These are phyloP conservation scores for Byasa hedistus DNA, from an alignment of 2,888 invertebrate species.

Conservation along the genomic window DNA sequence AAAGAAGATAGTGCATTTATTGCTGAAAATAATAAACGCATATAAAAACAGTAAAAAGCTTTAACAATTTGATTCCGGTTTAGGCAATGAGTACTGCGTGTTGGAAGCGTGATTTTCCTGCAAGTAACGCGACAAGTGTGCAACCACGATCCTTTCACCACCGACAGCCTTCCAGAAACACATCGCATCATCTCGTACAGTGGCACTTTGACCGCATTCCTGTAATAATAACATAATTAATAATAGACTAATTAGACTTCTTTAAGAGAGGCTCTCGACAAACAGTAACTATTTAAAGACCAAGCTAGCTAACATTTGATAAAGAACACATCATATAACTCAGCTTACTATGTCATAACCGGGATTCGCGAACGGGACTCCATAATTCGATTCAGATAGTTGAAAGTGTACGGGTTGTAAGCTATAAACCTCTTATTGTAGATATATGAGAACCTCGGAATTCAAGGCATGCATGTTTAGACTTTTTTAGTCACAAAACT, in stretches of 20 bases:
- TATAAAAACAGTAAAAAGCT: neutral
- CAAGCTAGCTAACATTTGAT: too few species aligned
- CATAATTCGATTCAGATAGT: too few species aligned
- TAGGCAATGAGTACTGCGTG: slow-evolving; percentile 56
- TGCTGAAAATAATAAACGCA: neutral
- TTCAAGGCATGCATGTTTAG: too few species aligned
- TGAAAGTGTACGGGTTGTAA: too few species aligned
- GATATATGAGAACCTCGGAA: too few species aligned
- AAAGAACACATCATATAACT: too few species aligned
- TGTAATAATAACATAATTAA: slow-evolving; percentile 32
- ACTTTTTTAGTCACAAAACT: too few species aligned
- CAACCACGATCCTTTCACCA: slow-evolving; percentile 54
- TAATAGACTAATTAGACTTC: neutral
- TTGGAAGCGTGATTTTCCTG: slow-evolving; percentile 49
- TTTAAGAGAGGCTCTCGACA: too few species aligned
- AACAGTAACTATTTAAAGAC: too few species aligned
- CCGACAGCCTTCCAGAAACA: slow-evolving; percentile 53
- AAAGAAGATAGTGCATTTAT: neutral
- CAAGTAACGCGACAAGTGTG: slow-evolving; percentile 53
- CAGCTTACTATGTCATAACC: too few species aligned
- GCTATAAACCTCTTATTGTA: too few species aligned
- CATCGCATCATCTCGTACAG: slow-evolving; percentile 43
- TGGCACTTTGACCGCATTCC: slow-evolving; percentile 63
- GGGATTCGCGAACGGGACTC: too few species aligned
- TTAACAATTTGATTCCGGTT: slow-evolving; percentile 28